Evolutionary conservation across 2,113 vertebrate genomes (phyloP).

Genomic region (Ageneiosus marmoratus): DNA sequence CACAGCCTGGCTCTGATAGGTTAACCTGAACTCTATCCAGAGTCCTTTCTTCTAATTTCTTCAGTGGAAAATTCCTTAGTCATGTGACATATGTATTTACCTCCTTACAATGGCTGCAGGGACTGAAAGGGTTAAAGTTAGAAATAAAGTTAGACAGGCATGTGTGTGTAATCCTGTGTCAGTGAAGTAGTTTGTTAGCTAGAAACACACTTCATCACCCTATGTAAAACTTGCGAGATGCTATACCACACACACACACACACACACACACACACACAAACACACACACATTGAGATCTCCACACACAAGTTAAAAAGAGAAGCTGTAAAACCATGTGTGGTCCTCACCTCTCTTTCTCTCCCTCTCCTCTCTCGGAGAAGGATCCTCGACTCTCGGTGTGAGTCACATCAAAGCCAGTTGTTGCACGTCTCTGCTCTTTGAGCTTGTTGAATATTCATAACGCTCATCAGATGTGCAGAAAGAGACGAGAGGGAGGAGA

Average conservation of each 20-base stretch:
- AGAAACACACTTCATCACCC: not conserved
- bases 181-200: not conserved
- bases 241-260: not conserved
- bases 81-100: not conserved
- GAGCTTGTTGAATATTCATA: slow-evolving; percentile 54
- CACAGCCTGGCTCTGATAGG: not conserved
- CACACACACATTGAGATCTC: not conserved
- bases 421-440: slow-evolving; percentile 41
- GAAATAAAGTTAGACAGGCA: not conserved
- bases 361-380: slow-evolving; percentile 18
- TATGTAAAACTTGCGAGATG: not conserved
- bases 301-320: slow-evolving; percentile 7
- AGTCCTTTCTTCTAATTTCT: not conserved
- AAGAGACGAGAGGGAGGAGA: not conserved
- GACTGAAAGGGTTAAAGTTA: not conserved
- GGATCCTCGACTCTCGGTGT: slow-evolving; percentile 29
- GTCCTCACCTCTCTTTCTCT: slow-evolving; percentile 16
- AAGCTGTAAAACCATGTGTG: slow-evolving; percentile 1
- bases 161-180: not conserved
- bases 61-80: not conserved
- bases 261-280: too few species aligned
- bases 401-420: slow-evolving; percentile 54
- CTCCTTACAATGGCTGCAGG: not conserved
- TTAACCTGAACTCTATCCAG: not conserved
- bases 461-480: slow-evolving; percentile 31